These are phyloP conservation scores for Hylaeus anthracinus DNA, from an alignment of 1,140 invertebrate genomes.

Conservation along the genomic window DNA sequence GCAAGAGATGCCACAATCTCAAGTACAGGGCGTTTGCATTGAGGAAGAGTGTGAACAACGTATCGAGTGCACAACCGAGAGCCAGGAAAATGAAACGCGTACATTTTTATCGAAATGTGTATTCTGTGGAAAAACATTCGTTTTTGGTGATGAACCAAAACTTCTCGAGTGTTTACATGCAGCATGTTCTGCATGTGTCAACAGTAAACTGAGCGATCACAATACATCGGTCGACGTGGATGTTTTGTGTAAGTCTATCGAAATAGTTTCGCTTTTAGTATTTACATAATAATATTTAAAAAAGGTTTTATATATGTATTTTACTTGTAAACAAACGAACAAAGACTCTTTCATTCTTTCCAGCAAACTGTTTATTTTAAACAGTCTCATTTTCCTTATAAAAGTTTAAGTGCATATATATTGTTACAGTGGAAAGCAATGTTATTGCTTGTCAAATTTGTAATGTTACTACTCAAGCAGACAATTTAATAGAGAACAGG, in stretches of 20 bases:
- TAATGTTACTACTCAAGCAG: conserved; percentile 73
- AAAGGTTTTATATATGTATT: too few relatives aligned
- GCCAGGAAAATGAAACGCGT: conserved; percentile 76
- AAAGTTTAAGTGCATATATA: not conserved
- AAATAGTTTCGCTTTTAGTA: not conserved
- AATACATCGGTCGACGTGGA: conserved; percentile 79
- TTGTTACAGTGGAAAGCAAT: conserved; percentile 68
- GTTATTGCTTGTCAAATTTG: conserved; percentile 74
- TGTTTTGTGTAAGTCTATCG: conserved; percentile 65
- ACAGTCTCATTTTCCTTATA: not conserved
- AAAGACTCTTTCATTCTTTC: not conserved
- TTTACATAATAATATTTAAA: too few relatives aligned
- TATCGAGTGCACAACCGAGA: conserved; percentile 81
- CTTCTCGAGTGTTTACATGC: conserved; percentile 93
- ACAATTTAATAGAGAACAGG: conserved; percentile 76
- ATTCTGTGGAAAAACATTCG: conserved; percentile 85
- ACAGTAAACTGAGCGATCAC: conserved; percentile 85
- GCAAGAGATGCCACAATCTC: conserved; percentile 54
- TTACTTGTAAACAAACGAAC: too few relatives aligned
- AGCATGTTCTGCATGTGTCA: conserved; percentile 89
- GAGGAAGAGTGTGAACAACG: conserved; percentile 72
- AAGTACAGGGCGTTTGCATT: conserved; percentile 51
- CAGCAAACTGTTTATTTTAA: not conserved
- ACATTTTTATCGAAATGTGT: conserved; percentile 83
- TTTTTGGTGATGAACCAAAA: conserved; percentile 85